phyloP scores from a whole-genome alignment of 2,888 invertebrate species.

The Geotrupes spiniger region DNA sequence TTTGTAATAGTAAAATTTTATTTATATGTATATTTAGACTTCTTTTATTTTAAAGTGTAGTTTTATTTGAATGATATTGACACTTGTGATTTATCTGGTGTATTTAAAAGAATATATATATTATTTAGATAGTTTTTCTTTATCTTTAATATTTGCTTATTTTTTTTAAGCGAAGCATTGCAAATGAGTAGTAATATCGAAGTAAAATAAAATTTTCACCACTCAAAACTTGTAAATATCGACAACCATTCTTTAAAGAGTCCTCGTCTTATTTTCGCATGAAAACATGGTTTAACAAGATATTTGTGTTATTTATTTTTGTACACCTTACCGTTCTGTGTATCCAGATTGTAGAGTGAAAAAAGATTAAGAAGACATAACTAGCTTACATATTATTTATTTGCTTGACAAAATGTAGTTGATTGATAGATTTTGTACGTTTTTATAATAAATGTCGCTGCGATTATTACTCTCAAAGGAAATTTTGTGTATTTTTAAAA shows the following conservation, averaged over 20 bases:
- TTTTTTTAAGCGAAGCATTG: neutral
- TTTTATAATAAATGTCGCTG: slow-evolving; percentile 23
- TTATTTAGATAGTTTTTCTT: neutral
- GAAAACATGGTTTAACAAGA: neutral
- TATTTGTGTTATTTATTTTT: neutral
- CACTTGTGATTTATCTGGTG: neutral
- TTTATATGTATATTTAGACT: too few relatives aligned
- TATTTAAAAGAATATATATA: neutral
- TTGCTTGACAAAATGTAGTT: slow-evolving; percentile 22
- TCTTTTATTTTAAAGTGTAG: too few relatives aligned
- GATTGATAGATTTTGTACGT: slow-evolving; percentile 29
- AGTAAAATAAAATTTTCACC: neutral
- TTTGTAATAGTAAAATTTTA: neutral
- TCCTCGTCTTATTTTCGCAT: neutral
- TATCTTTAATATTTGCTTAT: too few relatives aligned
- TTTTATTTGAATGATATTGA: too few relatives aligned
- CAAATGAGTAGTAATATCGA: too few relatives aligned
- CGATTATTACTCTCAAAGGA: slow-evolving; percentile 14
- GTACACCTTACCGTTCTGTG: neutral
- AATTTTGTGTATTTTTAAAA: slow-evolving; percentile 18
- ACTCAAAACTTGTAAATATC: slow-evolving; percentile 5
- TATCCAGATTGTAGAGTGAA: slow-evolving; percentile 18
- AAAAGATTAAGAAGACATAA: slow-evolving; percentile 4
- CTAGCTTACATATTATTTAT: slow-evolving; percentile 20
- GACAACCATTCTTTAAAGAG: slow-evolving; percentile 4